phyloP scores from a whole-genome alignment of 2,113 vertebrate species.

The Microtus montanus region DNA sequence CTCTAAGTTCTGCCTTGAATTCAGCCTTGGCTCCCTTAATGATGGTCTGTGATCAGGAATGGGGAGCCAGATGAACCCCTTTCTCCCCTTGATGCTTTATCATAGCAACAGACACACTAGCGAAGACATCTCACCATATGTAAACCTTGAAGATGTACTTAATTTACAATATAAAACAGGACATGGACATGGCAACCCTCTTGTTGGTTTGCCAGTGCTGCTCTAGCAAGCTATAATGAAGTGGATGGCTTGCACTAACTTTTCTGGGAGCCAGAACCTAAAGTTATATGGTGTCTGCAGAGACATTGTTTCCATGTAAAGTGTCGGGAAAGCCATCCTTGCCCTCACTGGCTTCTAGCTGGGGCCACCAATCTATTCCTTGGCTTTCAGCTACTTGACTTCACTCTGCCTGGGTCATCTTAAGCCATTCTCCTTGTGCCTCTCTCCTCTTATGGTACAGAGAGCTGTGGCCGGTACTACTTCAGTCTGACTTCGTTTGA shows the following conservation, averaged over 20 bases:
- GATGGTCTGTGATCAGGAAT: neutral
- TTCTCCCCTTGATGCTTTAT: neutral
- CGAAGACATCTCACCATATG: neutral
- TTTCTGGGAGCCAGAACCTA: neutral
- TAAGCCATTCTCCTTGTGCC: too few species aligned
- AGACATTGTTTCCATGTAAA: neutral
- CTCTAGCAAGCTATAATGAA: neutral
- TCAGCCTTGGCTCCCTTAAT: neutral
- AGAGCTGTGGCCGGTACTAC: neutral
- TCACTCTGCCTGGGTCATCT: neutral
- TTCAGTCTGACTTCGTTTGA: neutral
- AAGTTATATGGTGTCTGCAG: neutral
- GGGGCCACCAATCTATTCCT: neutral
- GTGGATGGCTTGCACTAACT: neutral
- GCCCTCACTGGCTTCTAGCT: neutral
- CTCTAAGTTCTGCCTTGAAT: neutral
- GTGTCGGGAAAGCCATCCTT: neutral
- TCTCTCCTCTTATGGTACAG: neutral
- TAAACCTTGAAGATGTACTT: slow-evolving; percentile 22
- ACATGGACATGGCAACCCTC: neutral
- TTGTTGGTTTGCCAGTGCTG: neutral
- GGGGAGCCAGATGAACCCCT: neutral
- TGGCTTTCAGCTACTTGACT: neutral
- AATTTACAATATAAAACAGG: neutral
- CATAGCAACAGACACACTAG: neutral